Evolutionary conservation across 2,797 vertebrate species (phyloP), one percentile per base, ranked within the genome.

Genomic region (Lepus oiostolus): DNA sequence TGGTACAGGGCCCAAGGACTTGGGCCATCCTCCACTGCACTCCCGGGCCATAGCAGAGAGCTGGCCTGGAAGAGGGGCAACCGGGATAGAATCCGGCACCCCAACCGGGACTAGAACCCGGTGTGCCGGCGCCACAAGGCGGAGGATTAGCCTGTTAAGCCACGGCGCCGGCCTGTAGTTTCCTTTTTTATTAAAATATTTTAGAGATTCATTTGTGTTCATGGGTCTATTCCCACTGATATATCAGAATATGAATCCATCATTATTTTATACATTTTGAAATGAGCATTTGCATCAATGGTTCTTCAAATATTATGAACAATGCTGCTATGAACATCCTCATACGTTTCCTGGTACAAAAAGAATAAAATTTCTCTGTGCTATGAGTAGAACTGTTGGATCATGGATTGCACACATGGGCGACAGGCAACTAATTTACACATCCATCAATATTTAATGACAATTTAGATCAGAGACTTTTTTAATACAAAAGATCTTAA

Each of bases 401-500:
- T 26, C 75, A 62, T 52, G 84, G 50, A 74, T 79, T 70, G 94
- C 22, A 42, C 50, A 68, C 5, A 42, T 22, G 17, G 35, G 42
- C 8, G 42, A 47, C 42, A 47, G 42, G 9, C 8, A 47, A 47
- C 42, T 47, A 47, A 47, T 47, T 47, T 47, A 47, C 42, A 47
- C 42, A 47, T 47, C 42, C 42, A 47, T 47, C 42, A 47, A 47
- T 47, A 47, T 47, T 47, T 47, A 65, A 26, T 72, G 13, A 89
- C 2, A 85, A 81, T 65, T 89, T 68, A 85, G 62, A 79, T 52
- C 14, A 17, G 54, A 16, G 24, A 74, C 16, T 42, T 62, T 67
- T 89, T 85, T 71, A 50, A 82, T 89, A 32, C 12, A 70, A 94
- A 85, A 87, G 72, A 77, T 38, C 75, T 62, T 88, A 68, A 67